Percentiles rank a stretch among this genome's conserved stretches.
phyloP scores from a whole-genome alignment of 1,140 invertebrate genomes.

The Melanaphis sacchari region DNA sequence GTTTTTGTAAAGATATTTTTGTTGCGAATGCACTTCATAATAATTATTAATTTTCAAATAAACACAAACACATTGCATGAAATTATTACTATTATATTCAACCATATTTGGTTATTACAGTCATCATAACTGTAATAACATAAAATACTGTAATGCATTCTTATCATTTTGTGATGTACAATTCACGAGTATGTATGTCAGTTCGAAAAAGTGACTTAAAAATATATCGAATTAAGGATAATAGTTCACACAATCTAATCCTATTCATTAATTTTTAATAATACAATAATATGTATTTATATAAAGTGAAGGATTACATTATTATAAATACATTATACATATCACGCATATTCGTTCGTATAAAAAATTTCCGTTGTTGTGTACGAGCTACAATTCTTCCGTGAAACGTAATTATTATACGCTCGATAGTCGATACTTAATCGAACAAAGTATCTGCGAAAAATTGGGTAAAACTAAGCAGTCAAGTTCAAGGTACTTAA shows the following conservation, averaged over 20 bases:
- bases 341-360: neutral
- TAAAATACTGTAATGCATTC: no score
- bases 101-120: no score
- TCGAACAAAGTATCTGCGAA: neutral
- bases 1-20: no score
- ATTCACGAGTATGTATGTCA: neutral
- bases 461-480: neutral
- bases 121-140: no score
- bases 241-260: neutral
- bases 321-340: neutral
- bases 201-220: neutral
- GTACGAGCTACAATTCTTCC: neutral
- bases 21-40: no score
- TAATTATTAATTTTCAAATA: no score
- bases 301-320: neutral
- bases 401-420: neutral
- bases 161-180: no score
- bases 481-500: neutral
- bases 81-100: no score
- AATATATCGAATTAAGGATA: neutral
- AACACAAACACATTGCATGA: no score
- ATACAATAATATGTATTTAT: neutral
- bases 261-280: neutral
- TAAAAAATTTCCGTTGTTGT: neutral
- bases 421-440: neutral